These are phyloP conservation scores for Tigriopus japonicus DNA, from an alignment of 1,140 invertebrate species.

Conservation along the genomic window DNA sequence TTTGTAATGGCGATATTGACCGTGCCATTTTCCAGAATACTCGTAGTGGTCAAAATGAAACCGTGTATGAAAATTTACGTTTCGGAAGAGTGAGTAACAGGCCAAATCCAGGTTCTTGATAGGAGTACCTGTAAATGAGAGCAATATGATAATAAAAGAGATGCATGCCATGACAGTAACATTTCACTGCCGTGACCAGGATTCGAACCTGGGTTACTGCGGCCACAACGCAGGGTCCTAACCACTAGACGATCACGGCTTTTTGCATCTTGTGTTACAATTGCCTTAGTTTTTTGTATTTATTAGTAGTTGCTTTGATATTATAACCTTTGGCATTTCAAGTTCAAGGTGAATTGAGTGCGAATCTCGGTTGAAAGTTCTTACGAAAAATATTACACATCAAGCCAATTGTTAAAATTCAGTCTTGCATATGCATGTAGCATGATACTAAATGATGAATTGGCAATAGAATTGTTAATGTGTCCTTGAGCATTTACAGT, in stretches of 20 bases:
- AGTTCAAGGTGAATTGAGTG: no score
- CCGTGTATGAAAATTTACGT: conserved; percentile 7
- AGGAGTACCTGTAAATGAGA: neutral
- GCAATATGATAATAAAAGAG: neutral
- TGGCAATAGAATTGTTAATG: no score
- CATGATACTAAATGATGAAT: no score
- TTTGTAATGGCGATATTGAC: conserved; percentile 11
- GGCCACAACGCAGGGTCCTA: conserved; percentile 78
- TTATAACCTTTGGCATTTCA: no score
- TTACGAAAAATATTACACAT: no score
- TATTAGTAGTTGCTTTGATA: neutral
- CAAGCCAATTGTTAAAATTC: no score
- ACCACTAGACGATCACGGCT: conserved; percentile 78
- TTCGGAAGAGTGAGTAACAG: conserved; percentile 1
- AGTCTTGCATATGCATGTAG: no score
- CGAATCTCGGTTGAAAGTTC: no score
- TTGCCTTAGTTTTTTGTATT: neutral
- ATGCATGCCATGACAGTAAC: neutral
- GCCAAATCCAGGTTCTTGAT: neutral
- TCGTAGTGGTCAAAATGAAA: conserved; percentile 13
- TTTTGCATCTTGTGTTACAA: neutral
- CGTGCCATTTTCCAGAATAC: conserved; percentile 3
- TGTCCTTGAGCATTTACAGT: no score
- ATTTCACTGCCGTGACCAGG: conserved; percentile 62
- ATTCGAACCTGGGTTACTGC: conserved; percentile 83